phyloP scores from a whole-genome alignment of 2,113 vertebrate species.

The Peromyscus leucopus region DNA sequence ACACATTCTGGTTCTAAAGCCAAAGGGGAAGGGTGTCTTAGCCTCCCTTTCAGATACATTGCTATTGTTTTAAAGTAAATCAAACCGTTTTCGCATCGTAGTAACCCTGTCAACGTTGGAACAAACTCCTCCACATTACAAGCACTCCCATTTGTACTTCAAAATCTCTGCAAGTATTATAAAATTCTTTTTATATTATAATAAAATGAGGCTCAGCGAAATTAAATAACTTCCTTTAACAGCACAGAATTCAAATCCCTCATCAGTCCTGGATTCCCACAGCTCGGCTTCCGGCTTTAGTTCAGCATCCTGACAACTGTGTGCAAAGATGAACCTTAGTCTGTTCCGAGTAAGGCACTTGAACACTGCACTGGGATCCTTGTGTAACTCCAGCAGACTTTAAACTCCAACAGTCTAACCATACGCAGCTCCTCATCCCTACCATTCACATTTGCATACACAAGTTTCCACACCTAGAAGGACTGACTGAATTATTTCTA shows the following conservation, averaged over 20 bases:
- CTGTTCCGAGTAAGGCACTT: not conserved
- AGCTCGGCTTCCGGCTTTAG: not conserved
- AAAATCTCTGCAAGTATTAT: slow-evolving; percentile 49
- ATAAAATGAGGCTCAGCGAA: slow-evolving; percentile 58
- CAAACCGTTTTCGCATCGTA: slow-evolving; percentile 27
- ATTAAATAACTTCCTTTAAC: slow-evolving; percentile 30
- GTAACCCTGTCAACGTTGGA: slow-evolving; percentile 14
- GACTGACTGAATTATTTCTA: not conserved
- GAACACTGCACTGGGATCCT: not conserved
- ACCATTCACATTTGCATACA: not conserved
- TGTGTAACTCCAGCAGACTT: not conserved
- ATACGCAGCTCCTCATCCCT: not conserved
- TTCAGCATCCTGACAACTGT: not conserved
- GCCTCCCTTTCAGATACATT: not conserved
- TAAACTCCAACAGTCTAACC: not conserved
- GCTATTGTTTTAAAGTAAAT: not conserved
- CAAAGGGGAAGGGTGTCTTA: slow-evolving; percentile 27
- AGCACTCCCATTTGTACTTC: slow-evolving; percentile 18
- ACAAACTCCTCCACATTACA: slow-evolving; percentile 31
- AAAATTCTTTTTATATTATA: slow-evolving; percentile 37
- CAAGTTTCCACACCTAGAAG: not conserved
- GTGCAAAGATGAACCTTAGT: not conserved
- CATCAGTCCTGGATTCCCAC: not conserved
- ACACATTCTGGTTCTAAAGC: slow-evolving; percentile 6
- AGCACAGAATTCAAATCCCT: not conserved